Evolutionary conservation across 2,888 invertebrate genomes (phyloP).

Genomic region (Cepaea hortensis): DNA sequence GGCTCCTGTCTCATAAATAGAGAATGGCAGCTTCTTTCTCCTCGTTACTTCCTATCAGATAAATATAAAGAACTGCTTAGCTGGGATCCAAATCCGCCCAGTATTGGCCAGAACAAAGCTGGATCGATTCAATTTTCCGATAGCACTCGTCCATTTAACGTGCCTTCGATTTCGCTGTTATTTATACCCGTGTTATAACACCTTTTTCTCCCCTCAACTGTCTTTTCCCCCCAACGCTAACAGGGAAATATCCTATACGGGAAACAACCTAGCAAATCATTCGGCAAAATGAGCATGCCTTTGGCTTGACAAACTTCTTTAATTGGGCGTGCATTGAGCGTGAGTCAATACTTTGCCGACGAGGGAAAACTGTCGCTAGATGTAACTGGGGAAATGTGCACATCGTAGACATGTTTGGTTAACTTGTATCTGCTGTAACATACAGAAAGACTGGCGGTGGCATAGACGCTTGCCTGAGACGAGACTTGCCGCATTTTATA

Average conservation of each 20-base stretch:
- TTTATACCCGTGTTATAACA: neutral
- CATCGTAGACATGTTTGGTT: neutral
- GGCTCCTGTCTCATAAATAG: neutral
- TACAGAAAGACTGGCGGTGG: no score
- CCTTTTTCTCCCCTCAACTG: neutral
- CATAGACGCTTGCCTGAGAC: no score
- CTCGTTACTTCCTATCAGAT: neutral
- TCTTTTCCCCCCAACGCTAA: neutral
- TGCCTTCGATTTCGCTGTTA: neutral
- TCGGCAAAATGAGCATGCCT: slow-evolving; percentile 14
- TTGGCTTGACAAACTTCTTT: slow-evolving; percentile 14
- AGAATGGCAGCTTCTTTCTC: neutral
- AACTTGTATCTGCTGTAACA: neutral
- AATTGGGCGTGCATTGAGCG: slow-evolving; percentile 11
- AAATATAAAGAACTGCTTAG: neutral
- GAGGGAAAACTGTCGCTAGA: neutral
- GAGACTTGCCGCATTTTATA: no score
- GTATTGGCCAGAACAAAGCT: slow-evolving; percentile 17
- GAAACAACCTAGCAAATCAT: neutral
- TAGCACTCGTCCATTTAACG: slow-evolving; percentile 16
- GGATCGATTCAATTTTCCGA: slow-evolving; percentile 24
- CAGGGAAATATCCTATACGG: neutral
- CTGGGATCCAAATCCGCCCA: neutral
- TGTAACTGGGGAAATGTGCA: no score
- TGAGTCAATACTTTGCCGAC: slow-evolving; percentile 7